These are phyloP conservation scores for Copidosoma floridanum DNA, from an alignment of 1,140 invertebrate genomes.

Conservation along the genomic window DNA sequence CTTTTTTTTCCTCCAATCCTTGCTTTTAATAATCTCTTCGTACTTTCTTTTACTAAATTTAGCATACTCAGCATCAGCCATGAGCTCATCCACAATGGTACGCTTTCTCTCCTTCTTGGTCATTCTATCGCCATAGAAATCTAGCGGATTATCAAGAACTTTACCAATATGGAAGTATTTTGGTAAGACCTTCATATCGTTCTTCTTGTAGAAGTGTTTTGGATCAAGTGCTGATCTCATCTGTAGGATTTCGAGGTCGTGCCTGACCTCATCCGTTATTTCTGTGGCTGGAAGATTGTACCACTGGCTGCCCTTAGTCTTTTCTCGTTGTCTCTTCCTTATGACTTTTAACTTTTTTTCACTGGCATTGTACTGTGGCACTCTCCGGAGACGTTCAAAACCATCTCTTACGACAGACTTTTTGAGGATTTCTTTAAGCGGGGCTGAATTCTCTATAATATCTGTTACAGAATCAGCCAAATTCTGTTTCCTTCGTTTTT, in stretches of 20 bases:
- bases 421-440: slow-evolving; percentile 53
- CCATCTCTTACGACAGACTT: slow-evolving; percentile 67
- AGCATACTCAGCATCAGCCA: slow-evolving; percentile 84
- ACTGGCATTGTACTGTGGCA: slow-evolving; percentile 64
- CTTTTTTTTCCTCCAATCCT: slow-evolving; percentile 37
- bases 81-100: slow-evolving; percentile 88
- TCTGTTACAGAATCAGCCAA: slow-evolving; percentile 12
- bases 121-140: slow-evolving; percentile 73
- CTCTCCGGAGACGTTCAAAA: slow-evolving; percentile 64
- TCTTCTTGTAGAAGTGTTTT: slow-evolving; percentile 92
- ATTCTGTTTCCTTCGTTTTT: neutral
- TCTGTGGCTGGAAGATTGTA: slow-evolving; percentile 84
- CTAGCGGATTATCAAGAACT: slow-evolving; percentile 70
- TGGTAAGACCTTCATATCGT: slow-evolving; percentile 79
- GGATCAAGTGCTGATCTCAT: slow-evolving; percentile 92
- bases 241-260: slow-evolving; percentile 83
- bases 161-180: slow-evolving; percentile 88
- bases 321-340: slow-evolving; percentile 65
- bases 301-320: slow-evolving; percentile 84
- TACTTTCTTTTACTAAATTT: slow-evolving; percentile 85
- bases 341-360: slow-evolving; percentile 61
- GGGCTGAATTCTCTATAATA: slow-evolving; percentile 31
- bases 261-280: slow-evolving; percentile 81
- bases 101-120: slow-evolving; percentile 84
- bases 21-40: slow-evolving; percentile 70